These are phyloP conservation scores for Aplochiton taeniatus DNA, from an alignment of 2,797 vertebrate species.

Conservation along the genomic window DNA sequence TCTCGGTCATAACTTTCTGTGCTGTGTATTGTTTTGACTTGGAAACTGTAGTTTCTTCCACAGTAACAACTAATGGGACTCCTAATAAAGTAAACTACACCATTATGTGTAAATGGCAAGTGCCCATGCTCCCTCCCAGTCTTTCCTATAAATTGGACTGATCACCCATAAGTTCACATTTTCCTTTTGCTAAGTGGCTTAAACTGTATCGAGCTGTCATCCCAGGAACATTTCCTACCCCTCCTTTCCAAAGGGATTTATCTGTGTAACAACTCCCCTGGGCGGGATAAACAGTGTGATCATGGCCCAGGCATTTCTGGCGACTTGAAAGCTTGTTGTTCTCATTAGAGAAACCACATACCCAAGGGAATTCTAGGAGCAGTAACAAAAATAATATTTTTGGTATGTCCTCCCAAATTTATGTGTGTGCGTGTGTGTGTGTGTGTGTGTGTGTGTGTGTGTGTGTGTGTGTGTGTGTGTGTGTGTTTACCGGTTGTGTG, in stretches of 20 bases:
- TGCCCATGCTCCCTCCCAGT: too few species aligned
- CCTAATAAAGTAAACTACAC: too few species aligned
- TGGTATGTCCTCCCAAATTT: background rate
- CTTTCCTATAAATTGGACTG: background rate
- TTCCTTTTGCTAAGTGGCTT: background rate
- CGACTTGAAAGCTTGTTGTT: slow-evolving; percentile 9
- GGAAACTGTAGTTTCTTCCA: too few species aligned
- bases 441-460: background rate
- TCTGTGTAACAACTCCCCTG: slow-evolving; percentile 6
- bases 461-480: too few species aligned
- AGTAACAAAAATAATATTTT: background rate
- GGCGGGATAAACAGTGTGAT: slow-evolving; percentile 15
- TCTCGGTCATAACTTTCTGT: too few species aligned
- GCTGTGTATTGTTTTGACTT: too few species aligned
- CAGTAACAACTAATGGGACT: too few species aligned
- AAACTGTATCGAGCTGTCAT: background rate
- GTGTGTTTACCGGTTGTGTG: too few species aligned
- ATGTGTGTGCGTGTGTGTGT: background rate
- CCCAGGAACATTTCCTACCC: slow-evolving; percentile 14
- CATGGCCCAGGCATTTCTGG: slow-evolving; percentile 19
- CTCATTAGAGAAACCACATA: background rate
- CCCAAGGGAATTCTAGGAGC: background rate
- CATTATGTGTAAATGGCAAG: too few species aligned
- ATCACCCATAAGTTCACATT: slow-evolving; percentile 6
- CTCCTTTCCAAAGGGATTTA: slow-evolving; percentile 20